Conservation (phyloP, 2,888 invertebrate species). For the Tetramorium bicarinatum region DNA sequence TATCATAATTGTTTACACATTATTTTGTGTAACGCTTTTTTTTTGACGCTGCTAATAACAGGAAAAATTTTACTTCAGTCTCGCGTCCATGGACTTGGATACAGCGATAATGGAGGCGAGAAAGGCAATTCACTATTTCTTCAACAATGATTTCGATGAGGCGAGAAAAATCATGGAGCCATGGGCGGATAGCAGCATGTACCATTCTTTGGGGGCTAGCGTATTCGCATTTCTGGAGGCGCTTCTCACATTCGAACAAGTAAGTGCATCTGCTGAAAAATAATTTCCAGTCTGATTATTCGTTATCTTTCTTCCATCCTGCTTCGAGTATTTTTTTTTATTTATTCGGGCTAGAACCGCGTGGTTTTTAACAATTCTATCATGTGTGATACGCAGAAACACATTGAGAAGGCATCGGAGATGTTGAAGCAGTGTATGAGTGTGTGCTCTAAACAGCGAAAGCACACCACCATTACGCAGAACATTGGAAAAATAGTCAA, state of each 20-base stretch:
- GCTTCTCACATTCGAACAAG: constrained; percentile 95
- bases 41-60: neutral
- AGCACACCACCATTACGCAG: constrained; percentile 91
- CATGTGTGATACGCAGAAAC: constrained; percentile 83
- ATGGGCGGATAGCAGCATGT: constrained; percentile 94
- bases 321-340: neutral
- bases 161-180: constrained; percentile 93
- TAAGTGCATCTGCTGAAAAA: too few species aligned
- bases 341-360: neutral
- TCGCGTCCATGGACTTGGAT: constrained; percentile 89
- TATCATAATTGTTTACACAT: neutral
- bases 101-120: constrained; percentile 92
- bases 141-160: constrained; percentile 95
- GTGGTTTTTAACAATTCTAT: constrained; percentile 42
- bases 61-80: constrained; percentile 71
- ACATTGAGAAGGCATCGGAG: constrained; percentile 91
- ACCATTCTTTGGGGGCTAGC: constrained; percentile 96
- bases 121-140: constrained; percentile 94
- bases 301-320: neutral
- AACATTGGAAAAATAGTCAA: constrained; percentile 94
- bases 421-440: constrained; percentile 92
- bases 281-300: constrained; percentile 59
- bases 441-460: constrained; percentile 92
- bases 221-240: constrained; percentile 97
- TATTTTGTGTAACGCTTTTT: neutral